Evolutionary conservation across 2,797 vertebrate species (phyloP).

Genomic region (Macropus fuliginosus): DNA sequence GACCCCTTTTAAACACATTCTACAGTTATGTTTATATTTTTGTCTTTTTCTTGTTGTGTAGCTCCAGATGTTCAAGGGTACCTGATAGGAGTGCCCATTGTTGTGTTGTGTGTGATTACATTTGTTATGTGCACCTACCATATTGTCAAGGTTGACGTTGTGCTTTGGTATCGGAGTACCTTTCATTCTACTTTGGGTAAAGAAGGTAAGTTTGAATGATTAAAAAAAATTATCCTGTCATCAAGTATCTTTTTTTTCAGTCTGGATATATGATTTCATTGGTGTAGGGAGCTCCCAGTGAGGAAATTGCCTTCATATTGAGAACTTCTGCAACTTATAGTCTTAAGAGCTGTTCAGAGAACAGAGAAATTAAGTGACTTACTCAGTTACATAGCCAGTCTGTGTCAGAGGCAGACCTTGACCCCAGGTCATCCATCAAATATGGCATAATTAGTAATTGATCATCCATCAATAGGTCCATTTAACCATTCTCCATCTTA

Average conservation of each 20-base stretch:
- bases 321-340: not conserved
- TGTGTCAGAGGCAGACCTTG: not conserved
- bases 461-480: not conserved
- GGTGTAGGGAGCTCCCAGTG: not conserved
- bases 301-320: not conserved
- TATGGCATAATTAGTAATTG: not conserved
- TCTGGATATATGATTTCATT: not conserved
- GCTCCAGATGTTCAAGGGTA: slow-evolving; percentile 64
- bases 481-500: not conserved
- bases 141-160: slow-evolving; percentile 70
- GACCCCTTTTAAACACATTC: not conserved
- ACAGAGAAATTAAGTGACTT: not conserved
- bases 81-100: slow-evolving; percentile 63
- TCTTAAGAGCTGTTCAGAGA: not conserved
- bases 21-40: not conserved
- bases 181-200: slow-evolving; percentile 6
- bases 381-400: not conserved
- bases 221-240: not conserved
- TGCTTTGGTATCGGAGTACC: slow-evolving; percentile 73
- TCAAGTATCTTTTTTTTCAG: not conserved
- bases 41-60: slow-evolving; percentile 2
- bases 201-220: slow-evolving; percentile 58
- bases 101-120: not conserved
- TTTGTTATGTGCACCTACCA: slow-evolving; percentile 28
- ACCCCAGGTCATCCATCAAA: not conserved